A percentile compares a stretch with the other conserved stretches of the same genome.
phyloP scores from a whole-genome alignment of 2,888 invertebrate genomes.

The Nasonia oneida region DNA sequence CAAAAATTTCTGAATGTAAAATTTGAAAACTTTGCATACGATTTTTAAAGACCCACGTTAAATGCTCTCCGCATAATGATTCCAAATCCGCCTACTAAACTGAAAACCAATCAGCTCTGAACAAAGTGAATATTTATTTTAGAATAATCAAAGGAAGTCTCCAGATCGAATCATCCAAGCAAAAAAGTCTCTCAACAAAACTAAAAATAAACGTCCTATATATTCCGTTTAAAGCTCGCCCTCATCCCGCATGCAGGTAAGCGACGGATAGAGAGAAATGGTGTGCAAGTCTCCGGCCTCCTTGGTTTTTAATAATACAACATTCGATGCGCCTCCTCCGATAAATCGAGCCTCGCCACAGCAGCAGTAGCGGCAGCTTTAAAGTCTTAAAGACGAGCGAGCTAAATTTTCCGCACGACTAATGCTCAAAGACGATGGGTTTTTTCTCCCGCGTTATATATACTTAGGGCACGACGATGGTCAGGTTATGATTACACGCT shows the following conservation, averaged over 20 bases:
- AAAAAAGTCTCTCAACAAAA: not conserved
- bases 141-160: too few species aligned
- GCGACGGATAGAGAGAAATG: not conserved
- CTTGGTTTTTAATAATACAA: conserved; percentile 45
- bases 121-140: too few species aligned
- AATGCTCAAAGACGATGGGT: conserved; percentile 39
- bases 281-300: not conserved
- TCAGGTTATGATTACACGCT: conserved; percentile 50
- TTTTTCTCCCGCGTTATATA: not conserved
- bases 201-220: not conserved
- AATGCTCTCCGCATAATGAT: too few species aligned
- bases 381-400: conserved; percentile 33
- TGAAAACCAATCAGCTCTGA: too few species aligned
- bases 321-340: not conserved
- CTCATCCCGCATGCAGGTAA: not conserved
- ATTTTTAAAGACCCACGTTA: not conserved
- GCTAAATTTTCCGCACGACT: conserved; percentile 42
- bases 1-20: too few species aligned
- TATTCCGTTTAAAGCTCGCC: not conserved
- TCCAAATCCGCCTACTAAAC: too few species aligned
- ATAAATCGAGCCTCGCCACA: conserved; percentile 37
- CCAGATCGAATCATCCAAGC: too few species aligned
- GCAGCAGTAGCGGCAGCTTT: conserved; percentile 14
- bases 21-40: not conserved
- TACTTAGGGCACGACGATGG: not conserved